A percentile compares a stretch with the other conserved stretches of the same genome.
These are phyloP conservation scores for Micromussa lordhowensis DNA, from an alignment of 92 coral and sea anemone species.

Conservation along the genomic window DNA sequence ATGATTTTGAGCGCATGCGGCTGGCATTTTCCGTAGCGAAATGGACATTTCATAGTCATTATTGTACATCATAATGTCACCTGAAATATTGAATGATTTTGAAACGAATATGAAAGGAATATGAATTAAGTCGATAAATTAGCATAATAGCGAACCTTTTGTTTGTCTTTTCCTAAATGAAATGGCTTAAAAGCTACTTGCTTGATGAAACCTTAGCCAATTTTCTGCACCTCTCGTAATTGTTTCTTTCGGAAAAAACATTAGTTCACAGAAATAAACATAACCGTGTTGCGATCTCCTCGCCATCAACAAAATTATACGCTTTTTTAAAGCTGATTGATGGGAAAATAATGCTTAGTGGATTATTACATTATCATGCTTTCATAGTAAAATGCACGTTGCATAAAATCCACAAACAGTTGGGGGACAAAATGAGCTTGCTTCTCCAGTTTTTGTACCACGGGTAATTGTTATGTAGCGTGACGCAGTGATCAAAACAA, in stretches of 20 bases:
- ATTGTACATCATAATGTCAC: not conserved
- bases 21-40: not conserved
- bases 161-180: not conserved
- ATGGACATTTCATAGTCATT: not conserved
- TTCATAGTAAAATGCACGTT: conserved; percentile 2
- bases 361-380: not conserved
- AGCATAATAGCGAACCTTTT: conserved; percentile 13
- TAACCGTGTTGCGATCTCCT: not conserved
- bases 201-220: not conserved
- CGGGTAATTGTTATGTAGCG: conserved; percentile 1
- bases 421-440: not conserved
- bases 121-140: conserved; percentile 12
- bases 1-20: not conserved
- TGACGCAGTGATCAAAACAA: conserved; percentile 31
- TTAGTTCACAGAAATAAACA: conserved; percentile 5
- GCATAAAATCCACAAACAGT: not conserved
- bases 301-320: not conserved
- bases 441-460: not conserved
- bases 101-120: not conserved
- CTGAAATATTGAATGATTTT: not conserved
- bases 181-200: not conserved
- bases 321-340: not conserved
- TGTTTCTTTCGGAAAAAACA: not conserved
- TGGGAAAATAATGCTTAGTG: not conserved
- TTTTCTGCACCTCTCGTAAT: not conserved